Evolutionary conservation across 2,797 vertebrate species (phyloP).

Genomic region (Cynodonichthys magdalenae): DNA sequence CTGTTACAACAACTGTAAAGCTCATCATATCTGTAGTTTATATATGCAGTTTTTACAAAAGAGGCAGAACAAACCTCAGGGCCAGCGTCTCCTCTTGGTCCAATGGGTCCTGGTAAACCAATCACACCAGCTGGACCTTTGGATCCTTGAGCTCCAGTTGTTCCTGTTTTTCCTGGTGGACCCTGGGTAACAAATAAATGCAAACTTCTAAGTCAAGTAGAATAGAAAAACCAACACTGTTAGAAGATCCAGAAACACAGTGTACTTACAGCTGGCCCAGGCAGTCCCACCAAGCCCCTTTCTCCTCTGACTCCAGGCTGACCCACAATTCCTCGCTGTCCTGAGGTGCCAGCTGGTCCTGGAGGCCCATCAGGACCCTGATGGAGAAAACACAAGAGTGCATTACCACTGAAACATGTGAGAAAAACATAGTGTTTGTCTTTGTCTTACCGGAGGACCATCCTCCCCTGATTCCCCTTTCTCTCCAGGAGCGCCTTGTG

Average conservation of each 20-base stretch:
- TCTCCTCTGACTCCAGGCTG: conserved; percentile 92
- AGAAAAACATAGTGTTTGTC: background rate
- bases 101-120: conserved; percentile 88
- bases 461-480: conserved; percentile 96
- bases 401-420: background rate
- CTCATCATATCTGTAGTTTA: background rate
- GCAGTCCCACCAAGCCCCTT: conserved; percentile 89
- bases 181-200: conserved; percentile 78
- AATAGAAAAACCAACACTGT: background rate
- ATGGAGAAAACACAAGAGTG: conserved; percentile 21
- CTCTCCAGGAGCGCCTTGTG: conserved; percentile 88
- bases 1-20: background rate
- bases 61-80: conserved; percentile 83
- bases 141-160: conserved; percentile 84
- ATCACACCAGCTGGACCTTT: conserved; percentile 88
- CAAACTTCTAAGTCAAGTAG: background rate
- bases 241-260: background rate
- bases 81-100: conserved; percentile 91
- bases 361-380: conserved; percentile 90
- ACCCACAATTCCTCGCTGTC: conserved; percentile 91
- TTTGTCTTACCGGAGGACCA: conserved; percentile 83
- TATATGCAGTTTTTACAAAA: background rate
- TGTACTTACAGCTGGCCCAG: conserved; percentile 89
- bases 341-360: conserved; percentile 77
- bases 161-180: conserved; percentile 90